Base-by-base conservation (phyloP, 1,140 invertebrate genomes). In the Drosophila serrata region DNA sequence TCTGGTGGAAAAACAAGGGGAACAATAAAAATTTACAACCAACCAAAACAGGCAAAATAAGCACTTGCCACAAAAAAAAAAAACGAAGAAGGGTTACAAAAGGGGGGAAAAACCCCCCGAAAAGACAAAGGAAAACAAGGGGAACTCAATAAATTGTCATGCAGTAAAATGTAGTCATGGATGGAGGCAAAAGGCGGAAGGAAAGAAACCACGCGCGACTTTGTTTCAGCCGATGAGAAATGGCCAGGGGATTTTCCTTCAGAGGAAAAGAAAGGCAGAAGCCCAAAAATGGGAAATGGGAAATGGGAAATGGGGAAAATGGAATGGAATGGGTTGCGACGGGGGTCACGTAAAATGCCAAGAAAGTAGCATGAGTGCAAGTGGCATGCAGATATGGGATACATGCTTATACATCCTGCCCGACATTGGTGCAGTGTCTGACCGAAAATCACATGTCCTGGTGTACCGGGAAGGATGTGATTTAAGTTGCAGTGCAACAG, bases 81-180 rank as follows among this genome's bases (percentile, higher is more conserved):
- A 55, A 51, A 11, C 6, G 11, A 45, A 33, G 58, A 37, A 43
- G 43, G 22, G 15, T 13, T 7, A 24, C 24, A 12, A 22, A 15
- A 33, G 31, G 27, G 45, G 42, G 42, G 19, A 22, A 78, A 53
- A 19, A n/a, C n/a, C 60, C 70, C 29, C 73, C 55, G n/a, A 64
- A 64, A 58, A 75, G 12, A 59, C 61, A 64, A 75, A 58, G 69
- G 69, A 53, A 73, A 75, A 51, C 61, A 79, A 76, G 86, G 72
- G 75, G 76, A 88, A 90, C 85, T 90, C 85, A 90, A 90, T 90
- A 90, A 90, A 90, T 90, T 90, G 85, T 90, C 86, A 90, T 90
- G 85, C 86, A 90, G 85, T 90, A 88, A 88, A 88, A 88, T 88
- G 84, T 90, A 74, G 81, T 84, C 78, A 61, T 58, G 49, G 58